Percentiles rank a stretch among this genome's conserved stretches.
These are phyloP conservation scores for Nemotelus pantherinus DNA, from an alignment of 2,888 invertebrate genomes.

Conservation along the genomic window DNA sequence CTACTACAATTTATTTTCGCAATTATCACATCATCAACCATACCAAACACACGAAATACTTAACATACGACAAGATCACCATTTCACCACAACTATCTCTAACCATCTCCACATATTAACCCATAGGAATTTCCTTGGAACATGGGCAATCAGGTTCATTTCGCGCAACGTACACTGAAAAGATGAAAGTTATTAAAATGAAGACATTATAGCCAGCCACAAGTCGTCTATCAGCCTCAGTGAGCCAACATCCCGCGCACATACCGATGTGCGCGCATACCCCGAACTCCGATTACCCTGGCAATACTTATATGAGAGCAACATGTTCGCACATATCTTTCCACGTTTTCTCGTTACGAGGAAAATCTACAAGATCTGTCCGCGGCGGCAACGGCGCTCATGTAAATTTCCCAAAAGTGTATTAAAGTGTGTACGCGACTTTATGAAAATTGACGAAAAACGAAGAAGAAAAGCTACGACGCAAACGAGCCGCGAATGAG, in stretches of 20 bases:
- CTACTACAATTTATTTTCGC: too few species aligned
- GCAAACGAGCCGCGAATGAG: not conserved
- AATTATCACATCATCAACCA: too few species aligned
- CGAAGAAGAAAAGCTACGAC: not conserved
- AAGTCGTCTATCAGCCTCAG: conserved; percentile 29
- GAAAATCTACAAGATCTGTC: conserved; percentile 30
- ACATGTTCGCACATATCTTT: conserved; percentile 27
- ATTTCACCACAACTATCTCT: too few species aligned
- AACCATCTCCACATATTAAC: too few species aligned
- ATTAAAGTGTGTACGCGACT: conserved; percentile 42
- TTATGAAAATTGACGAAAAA: conserved; percentile 31
- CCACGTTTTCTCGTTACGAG: conserved; percentile 22
- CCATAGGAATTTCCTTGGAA: too few species aligned
- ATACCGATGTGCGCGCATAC: too few species aligned
- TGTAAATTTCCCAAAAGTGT: conserved; percentile 41
- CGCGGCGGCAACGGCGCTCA: not conserved
- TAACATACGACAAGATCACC: too few species aligned
- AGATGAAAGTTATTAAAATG: conserved; percentile 50
- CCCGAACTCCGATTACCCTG: too few species aligned
- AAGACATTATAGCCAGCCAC: conserved; percentile 47
- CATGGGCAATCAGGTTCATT: not conserved
- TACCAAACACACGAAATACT: too few species aligned
- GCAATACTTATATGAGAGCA: not conserved
- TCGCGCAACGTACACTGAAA: conserved; percentile 24
- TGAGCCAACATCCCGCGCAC: not conserved